Conservation (phyloP, 2,113 vertebrate genomes). For the Lasiurus cinereus region DNA sequence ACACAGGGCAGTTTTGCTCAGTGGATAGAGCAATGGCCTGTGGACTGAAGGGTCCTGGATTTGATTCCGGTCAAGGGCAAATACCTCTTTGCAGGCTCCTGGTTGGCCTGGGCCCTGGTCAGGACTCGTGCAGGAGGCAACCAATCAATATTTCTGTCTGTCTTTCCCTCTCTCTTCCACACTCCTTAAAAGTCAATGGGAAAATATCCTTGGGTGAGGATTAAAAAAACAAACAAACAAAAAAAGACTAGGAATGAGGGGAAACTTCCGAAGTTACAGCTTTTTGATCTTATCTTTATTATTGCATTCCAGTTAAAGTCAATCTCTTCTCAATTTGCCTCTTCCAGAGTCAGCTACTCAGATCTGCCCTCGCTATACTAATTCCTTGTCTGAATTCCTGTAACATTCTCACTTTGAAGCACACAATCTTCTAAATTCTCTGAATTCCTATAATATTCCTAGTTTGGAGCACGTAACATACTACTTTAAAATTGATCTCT, state of each 20-base stretch:
- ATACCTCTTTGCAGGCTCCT: neutral
- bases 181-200: too few relatives aligned
- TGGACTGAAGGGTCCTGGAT: neutral
- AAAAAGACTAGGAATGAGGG: neutral
- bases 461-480: neutral
- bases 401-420: too few relatives aligned
- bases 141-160: too few relatives aligned
- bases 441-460: neutral
- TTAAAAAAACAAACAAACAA: neutral
- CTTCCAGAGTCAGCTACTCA: neutral
- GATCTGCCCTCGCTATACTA: neutral
- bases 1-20: neutral
- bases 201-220: neutral
- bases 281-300: neutral
- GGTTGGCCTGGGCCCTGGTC: too few relatives aligned
- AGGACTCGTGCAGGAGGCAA: too few relatives aligned
- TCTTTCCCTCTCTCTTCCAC: too few relatives aligned
- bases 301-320: neutral
- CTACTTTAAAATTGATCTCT: neutral
- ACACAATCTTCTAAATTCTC: neutral
- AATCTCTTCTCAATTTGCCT: neutral
- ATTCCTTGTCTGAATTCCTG: neutral
- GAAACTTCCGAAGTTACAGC: neutral
- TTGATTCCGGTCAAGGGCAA: neutral
- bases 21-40: neutral